Evolutionary conservation across 2,888 invertebrate species (phyloP), one percentile per base, ranked within the genome.

Genomic region (Catocala sponsa): DNA sequence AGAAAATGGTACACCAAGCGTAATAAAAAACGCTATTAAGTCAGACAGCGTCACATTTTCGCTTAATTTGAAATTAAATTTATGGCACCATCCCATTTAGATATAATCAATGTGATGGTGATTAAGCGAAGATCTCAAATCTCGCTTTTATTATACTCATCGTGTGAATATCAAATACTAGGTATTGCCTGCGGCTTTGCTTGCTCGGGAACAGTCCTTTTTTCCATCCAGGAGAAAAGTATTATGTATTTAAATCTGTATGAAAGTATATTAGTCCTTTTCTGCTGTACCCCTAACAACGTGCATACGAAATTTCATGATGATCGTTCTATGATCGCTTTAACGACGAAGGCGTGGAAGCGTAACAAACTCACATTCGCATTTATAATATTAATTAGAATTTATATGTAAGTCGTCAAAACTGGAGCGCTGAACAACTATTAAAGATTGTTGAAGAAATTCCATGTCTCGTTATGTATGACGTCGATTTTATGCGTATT

Each of bases 41-140:
- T 38, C n/a, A 25, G 15, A 15, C 15, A 15, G 25, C 12, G 10
- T 42, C 35, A 32, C 50, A 62, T 46, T 54, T 50, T 44, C 48
- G 54, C 54, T 59, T 61, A 68, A 55, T 44, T 50, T 13, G n/a
- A 46, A 53, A 54, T 46, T 53, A 55, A 57, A 68, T 66, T 55
- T 53, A 74, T 63, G 65, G 68, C 38, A 58, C 61, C 59, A 68
- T 67, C 61, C 25, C 58, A 48, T 63, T 70, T 49, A 54, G 44
- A 63, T 49, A 43, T 57, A 63, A 63, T 54, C 50, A 58, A 41
- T 51, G 12, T 35, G 51, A 55, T 43, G 44, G 46, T 49, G 54
- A 57, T 57, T 54, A 46, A 33, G 50, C 41, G 33, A 35, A 15
- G 47, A 59, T 55, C 43, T 58, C 4, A 46, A 50, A 44, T 58